Base-by-base conservation (phyloP, 2,113 vertebrate genomes). In the Stercorarius parasiticus region DNA sequence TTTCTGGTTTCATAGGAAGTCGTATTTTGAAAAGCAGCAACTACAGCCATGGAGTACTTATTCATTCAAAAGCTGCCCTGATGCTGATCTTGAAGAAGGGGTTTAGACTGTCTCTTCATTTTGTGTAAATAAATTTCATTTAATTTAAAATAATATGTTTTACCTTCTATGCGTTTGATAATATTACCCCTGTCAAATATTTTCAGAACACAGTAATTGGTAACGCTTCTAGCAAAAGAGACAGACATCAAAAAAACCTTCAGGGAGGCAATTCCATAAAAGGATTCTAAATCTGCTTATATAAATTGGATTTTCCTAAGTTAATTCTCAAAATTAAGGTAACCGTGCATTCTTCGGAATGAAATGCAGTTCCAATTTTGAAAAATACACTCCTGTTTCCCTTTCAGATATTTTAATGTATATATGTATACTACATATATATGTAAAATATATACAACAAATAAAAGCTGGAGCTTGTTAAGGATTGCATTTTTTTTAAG, bases 251-350 rank as follows among this genome's bases (percentile, higher is more conserved):
- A 26, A 79, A 86, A 80, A 76, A 32, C 32, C 29, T 95, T 70
- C 5, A 4, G 22, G 73, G 27, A 83, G 58, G 62, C 8, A 78
- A 5, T 36, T 95, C 45, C 74, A 43, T 82, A 23, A 87, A 81
- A 87, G 19, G 34, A 45, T 85, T 88, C 34, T 79, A 89, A 94
- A 96, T 91, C 95, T 95, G 43, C 61, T 82, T 94, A 69, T 42
- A 69, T 40, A 94, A 93, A 86, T 90, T 71, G 55, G 88, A 81
- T 85, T 95, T 94, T 95, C 74, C 15, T 65, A 29, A 64, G 15
- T 45, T 82, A 73, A 65, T 83, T 95, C 34, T 92, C 38, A 83
- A 89, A 95, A 81, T 92, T 88, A 91, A 93, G 67, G 76, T 76
- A 81, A 30, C 38, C 10, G 0, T 91, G 53, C 9, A 58, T 79